Evolutionary conservation across 2,113 vertebrate genomes (phyloP).

Genomic region (Morone chrysops): DNA sequence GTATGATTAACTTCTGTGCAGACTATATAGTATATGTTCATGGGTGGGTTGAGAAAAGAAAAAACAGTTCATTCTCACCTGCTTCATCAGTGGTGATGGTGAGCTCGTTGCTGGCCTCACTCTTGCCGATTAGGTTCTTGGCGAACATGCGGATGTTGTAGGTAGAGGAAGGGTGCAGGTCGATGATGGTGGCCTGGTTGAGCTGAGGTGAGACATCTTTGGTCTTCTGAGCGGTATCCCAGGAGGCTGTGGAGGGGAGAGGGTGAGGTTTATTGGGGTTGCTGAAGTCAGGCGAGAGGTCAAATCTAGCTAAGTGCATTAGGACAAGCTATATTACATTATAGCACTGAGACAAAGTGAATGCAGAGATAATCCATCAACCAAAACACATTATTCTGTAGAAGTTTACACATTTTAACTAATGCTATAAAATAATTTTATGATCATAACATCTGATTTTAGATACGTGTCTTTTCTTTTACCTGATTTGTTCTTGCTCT

Average conservation of each 20-base stretch:
- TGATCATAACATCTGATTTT: not conserved
- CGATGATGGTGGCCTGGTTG: slow-evolving; percentile 99
- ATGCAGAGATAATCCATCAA: slow-evolving; percentile 26
- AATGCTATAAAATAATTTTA: not conserved
- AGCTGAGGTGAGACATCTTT: slow-evolving; percentile 98
- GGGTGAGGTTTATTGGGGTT: slow-evolving; percentile 57
- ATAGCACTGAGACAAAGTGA: slow-evolving; percentile 27
- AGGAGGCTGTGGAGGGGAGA: slow-evolving; percentile 87
- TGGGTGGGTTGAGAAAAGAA: not conserved
- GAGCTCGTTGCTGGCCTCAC: slow-evolving; percentile 98
- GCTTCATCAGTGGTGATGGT: slow-evolving; percentile 98
- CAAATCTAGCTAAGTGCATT: slow-evolving; percentile 61
- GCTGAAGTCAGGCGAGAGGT: slow-evolving; percentile 43
- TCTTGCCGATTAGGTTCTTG: slow-evolving; percentile 98
- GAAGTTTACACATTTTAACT: not conserved
- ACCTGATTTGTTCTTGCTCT: slow-evolving; percentile 99
- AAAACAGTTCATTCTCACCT: slow-evolving; percentile 80
- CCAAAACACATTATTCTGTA: not conserved
- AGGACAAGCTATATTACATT: slow-evolving; percentile 37
- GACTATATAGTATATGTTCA: not conserved
- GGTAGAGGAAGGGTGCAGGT: slow-evolving; percentile 97
- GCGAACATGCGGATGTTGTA: slow-evolving; percentile 99
- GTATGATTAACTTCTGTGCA: not conserved
- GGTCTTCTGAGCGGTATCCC: slow-evolving; percentile 99
- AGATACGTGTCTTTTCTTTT: slow-evolving; percentile 10